Evolutionary conservation across 2,888 invertebrate species (phyloP), one percentile per base, ranked within the genome.

Genomic region (Mythimna lalbum): DNA sequence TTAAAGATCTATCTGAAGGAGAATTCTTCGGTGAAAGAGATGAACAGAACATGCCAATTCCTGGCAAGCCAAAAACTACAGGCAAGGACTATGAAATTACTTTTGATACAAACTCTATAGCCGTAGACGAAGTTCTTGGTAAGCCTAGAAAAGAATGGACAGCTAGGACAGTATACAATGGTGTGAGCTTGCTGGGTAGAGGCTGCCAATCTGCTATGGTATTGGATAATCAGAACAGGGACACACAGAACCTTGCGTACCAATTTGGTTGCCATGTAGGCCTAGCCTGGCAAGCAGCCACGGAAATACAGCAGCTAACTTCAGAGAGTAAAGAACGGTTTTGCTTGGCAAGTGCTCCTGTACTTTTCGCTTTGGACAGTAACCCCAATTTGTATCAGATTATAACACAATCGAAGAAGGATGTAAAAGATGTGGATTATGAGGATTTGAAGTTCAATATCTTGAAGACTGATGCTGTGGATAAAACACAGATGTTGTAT

Each of bases 261-360:
- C 96, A 97, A 69, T 98, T 98, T 90, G 98, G 98, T 1, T 97
- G 98, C 87, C 98, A 98, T 90, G 96, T 98, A 12, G 98, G 98
- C 6, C 95, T 98, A 63, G 98, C 98, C 1, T 98, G 98, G 97
- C 98, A 98, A 95, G 98, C 97, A 1, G 93, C 94, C 50, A 90
- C 92, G 0, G 96, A 96, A 89, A 72, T 95, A 5, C 93, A 94
- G 63, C 91, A 90, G 12, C 73, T 87, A 86, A 97, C 81, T 93
- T 97, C 92, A 92, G 97, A 90, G 96, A 98, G 63, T 97, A 95
- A 95, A 82, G 93, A 94, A 10, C 97, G 97, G 78, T 98, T 98
- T 87, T 97, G 97, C 90, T 93, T 98, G 64, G 97, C 98, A 4
- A 98, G 98, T 80, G 98, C 98, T 1, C 99, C 99, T 0, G 97